Percentiles rank a stretch among this genome's conserved stretches.
These are phyloP conservation scores for Heterohyrax brucei DNA, from an alignment of 2,797 vertebrate species.

Conservation along the genomic window DNA sequence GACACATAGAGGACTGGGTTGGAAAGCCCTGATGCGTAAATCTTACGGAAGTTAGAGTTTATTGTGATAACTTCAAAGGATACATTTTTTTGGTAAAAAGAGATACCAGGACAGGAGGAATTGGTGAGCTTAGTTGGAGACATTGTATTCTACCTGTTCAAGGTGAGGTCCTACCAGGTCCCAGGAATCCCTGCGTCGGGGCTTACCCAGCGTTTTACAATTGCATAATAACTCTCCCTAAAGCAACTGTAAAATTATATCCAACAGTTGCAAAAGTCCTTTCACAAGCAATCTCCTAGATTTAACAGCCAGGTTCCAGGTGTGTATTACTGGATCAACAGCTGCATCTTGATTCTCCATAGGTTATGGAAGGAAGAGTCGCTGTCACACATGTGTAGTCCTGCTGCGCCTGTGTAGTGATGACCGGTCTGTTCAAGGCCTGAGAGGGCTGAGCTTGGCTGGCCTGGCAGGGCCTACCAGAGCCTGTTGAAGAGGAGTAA, in stretches of 20 bases:
- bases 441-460: neutral
- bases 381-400: neutral
- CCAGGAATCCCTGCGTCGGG: neutral
- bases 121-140: neutral
- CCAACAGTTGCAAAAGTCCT: neutral
- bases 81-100: conserved; percentile 16
- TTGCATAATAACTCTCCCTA: neutral
- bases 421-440: neutral
- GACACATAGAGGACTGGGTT: neutral
- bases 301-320: conserved; percentile 3
- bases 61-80: neutral
- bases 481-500: neutral
- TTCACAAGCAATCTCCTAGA: neutral
- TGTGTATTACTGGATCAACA: neutral
- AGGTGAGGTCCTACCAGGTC: neutral
- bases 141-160: neutral
- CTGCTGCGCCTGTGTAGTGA: neutral
- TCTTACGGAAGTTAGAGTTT: conserved; percentile 19
- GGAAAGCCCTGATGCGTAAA: neutral
- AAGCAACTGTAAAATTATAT: neutral
- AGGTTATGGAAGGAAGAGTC: conserved; percentile 27
- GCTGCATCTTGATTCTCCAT: neutral
- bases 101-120: neutral
- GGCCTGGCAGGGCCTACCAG: neutral
- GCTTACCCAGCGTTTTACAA: neutral